Evolutionary conservation across 2,113 vertebrate genomes (phyloP), one percentile per base, ranked within the genome.

Genomic region (Zosterops japonicus): DNA sequence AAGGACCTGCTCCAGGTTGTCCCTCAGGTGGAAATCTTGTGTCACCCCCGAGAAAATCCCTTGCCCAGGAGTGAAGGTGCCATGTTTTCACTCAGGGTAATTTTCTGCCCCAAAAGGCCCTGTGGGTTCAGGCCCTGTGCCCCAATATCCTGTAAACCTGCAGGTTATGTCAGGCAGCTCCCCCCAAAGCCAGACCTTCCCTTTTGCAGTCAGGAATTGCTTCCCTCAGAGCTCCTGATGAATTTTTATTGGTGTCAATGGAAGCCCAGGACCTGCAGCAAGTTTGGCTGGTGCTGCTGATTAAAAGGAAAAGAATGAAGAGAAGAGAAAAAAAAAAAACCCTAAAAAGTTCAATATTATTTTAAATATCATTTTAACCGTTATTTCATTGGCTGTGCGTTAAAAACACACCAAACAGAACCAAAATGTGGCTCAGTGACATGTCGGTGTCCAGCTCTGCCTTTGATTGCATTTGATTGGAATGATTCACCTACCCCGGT

Each of bases 251-350:
- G 59, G 75, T 83, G 68, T 70, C 83, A 57, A 3, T 8, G n/a
- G 28, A 63, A 96, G 70, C 46, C 68, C 85, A 82, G 75, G 87
- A 83, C 64, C 59, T 44, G 53, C 61, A 81, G 71, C 25, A 67
- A 70, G 27, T 71, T 87, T 78, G 1, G 1, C 33, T 89, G 88
- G 71, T 83, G 15, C 68, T 84, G 50, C 31, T 64, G 18, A 25
- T 67, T 46, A 67, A 82, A 83, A 49, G 56, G 53, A 75, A 84
- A 75, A 59, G 33, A 92, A 83, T 6, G 47, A 86, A 35, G 9
- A 9, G 22, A 53, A 10, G 15, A 82, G 63, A 44, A 17, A 36
- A 44, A 17, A 36, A 80, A 87, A 22, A 22, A 8, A n/a, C n/a
- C n/a, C 19, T 14, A 9, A n/a, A 56, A 52, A 77, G 6, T 31